phyloP scores from a whole-genome alignment of 1,140 invertebrate genomes.

The Pemphigus obesinymphae region DNA sequence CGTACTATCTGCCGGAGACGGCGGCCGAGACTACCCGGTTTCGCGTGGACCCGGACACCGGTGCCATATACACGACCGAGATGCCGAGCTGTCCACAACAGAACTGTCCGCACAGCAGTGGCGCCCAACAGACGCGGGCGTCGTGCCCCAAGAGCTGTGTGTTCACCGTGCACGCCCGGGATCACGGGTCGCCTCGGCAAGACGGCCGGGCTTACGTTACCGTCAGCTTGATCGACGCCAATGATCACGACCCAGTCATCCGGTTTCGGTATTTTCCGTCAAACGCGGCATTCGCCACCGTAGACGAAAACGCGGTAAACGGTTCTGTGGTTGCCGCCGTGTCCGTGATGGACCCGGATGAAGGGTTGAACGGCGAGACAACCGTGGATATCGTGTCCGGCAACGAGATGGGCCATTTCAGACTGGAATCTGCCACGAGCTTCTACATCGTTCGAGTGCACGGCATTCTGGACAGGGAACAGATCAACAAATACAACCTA shows the following conservation, averaged over 20 bases:
- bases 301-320: constrained; percentile 87
- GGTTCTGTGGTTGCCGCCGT: constrained; percentile 88
- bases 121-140: constrained; percentile 44
- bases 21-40: constrained; percentile 72
- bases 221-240: constrained; percentile 82
- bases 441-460: constrained; percentile 89
- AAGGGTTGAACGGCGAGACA: constrained; percentile 84
- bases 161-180: constrained; percentile 87
- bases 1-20: constrained; percentile 78
- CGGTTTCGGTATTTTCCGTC: constrained; percentile 82
- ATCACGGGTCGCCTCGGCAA: constrained; percentile 83
- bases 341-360: constrained; percentile 85
- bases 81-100: constrained; percentile 69
- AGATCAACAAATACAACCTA: constrained; percentile 85
- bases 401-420: constrained; percentile 86
- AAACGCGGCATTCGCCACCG: constrained; percentile 76
- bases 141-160: constrained; percentile 84
- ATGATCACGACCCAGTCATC: constrained; percentile 87
- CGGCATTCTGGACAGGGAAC: constrained; percentile 84
- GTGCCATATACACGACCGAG: constrained; percentile 76
- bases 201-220: constrained; percentile 91
- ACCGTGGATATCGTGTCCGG: constrained; percentile 76
- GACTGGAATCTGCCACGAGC: constrained; percentile 73
- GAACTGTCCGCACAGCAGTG: constrained; percentile 53
- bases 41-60: constrained; percentile 80